phyloP scores from a whole-genome alignment of 1,140 invertebrate species.

The Nasonia giraulti region DNA sequence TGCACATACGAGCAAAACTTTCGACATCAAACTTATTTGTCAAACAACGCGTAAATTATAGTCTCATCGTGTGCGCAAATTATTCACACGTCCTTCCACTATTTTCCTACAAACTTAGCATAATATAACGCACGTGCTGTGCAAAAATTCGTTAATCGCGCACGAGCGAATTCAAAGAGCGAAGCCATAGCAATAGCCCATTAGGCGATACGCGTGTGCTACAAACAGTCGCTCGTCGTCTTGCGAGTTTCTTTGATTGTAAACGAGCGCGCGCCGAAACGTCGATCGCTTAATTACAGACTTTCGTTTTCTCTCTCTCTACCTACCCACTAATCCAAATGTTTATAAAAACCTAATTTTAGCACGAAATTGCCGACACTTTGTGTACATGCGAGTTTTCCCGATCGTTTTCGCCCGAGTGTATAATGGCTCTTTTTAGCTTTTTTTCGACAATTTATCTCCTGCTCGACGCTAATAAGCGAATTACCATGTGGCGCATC shows the following conservation, averaged over 20 bases:
- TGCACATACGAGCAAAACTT: not conserved
- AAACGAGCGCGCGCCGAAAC: no score
- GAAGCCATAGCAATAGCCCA: not conserved
- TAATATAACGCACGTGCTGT: not conserved
- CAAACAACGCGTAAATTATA: no score
- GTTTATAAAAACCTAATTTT: conserved; percentile 2
- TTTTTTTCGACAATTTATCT: not conserved
- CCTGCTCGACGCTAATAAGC: not conserved
- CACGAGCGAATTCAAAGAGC: not conserved
- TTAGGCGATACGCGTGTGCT: not conserved
- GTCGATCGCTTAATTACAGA: not conserved
- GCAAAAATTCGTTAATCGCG: not conserved
- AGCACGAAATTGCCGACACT: not conserved
- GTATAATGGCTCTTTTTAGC: not conserved
- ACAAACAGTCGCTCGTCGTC: not conserved
- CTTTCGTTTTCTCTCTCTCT: not conserved
- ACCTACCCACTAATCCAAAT: not conserved
- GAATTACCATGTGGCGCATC: not conserved
- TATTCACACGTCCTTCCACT: not conserved
- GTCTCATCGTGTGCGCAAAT: not conserved
- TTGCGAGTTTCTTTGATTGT: not conserved
- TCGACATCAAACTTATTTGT: not conserved
- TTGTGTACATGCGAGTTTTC: not conserved
- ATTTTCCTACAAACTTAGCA: not conserved
- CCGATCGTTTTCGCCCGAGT: not conserved